Percentiles rank a stretch among this genome's conserved stretches.
These are phyloP conservation scores for Cardiocondyla obscurior DNA, from an alignment of 1,140 invertebrate genomes.

Conservation along the genomic window DNA sequence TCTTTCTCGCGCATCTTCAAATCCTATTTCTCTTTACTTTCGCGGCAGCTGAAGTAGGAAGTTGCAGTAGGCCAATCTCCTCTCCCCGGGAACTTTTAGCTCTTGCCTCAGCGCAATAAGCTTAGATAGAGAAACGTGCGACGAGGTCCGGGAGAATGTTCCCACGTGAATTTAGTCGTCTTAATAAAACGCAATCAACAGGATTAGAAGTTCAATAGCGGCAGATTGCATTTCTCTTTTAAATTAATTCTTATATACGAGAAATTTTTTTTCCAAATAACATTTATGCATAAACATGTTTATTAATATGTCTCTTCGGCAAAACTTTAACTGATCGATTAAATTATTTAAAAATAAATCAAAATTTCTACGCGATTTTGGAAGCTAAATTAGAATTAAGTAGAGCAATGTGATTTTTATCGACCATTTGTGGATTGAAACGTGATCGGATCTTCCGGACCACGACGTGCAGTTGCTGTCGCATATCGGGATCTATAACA, in stretches of 20 bases:
- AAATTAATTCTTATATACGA: not conserved
- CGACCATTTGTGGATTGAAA: not conserved
- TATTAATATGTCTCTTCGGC: not conserved
- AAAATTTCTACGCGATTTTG: not conserved
- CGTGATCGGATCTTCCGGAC: not conserved
- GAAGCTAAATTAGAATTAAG: not conserved
- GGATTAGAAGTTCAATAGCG: not conserved
- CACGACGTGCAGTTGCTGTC: constrained; percentile 3
- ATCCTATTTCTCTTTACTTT: constrained; percentile 69
- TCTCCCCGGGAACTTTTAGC: constrained; percentile 58
- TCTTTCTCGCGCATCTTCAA: constrained; percentile 36
- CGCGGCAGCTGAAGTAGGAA: constrained; percentile 69
- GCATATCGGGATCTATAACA: not conserved
- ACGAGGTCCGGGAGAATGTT: constrained; percentile 33
- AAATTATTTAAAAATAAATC: not conserved
- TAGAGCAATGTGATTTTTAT: not conserved
- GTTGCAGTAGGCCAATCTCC: constrained; percentile 67
- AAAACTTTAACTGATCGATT: not conserved
- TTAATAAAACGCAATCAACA: not conserved
- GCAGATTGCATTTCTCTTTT: not conserved
- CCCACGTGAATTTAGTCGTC: not conserved
- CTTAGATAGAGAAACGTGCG: constrained; percentile 48
- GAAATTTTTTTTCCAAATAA: not conserved
- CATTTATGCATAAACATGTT: not conserved
- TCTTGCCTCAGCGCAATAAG: constrained; percentile 70